phyloP scores from a whole-genome alignment of 2,888 invertebrate species.

The Coelogynopora nodosa region DNA sequence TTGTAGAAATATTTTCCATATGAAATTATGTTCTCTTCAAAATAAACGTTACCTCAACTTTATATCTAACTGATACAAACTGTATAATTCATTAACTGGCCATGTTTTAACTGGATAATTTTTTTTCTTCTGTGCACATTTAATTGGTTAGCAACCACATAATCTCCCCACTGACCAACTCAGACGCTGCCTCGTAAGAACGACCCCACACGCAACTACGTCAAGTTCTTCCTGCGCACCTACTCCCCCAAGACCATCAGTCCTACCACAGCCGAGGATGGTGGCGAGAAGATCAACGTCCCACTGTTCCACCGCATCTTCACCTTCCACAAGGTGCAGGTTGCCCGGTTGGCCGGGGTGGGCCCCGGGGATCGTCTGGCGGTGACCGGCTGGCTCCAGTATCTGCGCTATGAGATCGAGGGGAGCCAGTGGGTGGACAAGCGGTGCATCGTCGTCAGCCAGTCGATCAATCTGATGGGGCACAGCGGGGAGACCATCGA shows the following conservation, averaged over 20 bases:
- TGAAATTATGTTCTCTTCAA: no score
- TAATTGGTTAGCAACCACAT: no score
- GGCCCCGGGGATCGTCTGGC: not conserved
- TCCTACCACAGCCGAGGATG: not conserved
- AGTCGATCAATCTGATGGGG: not conserved
- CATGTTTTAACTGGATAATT: not conserved
- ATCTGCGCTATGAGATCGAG: not conserved
- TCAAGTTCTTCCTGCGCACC: not conserved
- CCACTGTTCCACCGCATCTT: not conserved
- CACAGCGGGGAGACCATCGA: not conserved
- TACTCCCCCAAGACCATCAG: not conserved
- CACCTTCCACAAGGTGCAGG: not conserved
- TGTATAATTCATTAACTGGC: not conserved
- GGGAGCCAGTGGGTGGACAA: not conserved
- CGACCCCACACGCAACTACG: not conserved
- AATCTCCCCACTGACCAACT: no score
- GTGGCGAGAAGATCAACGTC: not conserved
- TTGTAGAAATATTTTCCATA: no score
- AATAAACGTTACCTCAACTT: no score
- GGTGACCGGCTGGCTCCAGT: not conserved
- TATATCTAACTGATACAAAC: no score
- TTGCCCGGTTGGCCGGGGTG: not conserved
- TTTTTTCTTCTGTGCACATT: not conserved
- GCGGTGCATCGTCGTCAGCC: not conserved
- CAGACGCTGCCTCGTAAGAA: not conserved